These are phyloP conservation scores for Coluber constrictor DNA, from an alignment of 2,797 vertebrate genomes.

Conservation along the genomic window DNA sequence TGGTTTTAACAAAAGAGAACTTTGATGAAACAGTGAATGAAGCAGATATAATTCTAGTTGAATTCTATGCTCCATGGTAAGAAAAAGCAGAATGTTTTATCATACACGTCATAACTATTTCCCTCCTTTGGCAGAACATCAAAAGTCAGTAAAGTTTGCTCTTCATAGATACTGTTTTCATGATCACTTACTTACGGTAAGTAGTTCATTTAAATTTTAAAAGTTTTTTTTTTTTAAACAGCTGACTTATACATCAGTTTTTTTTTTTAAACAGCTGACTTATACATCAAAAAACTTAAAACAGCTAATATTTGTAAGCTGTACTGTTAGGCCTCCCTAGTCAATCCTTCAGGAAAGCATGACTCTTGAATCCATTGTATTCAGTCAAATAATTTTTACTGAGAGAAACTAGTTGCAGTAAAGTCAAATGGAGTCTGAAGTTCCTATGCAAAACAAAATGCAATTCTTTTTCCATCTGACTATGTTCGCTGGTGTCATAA, in stretches of 20 bases:
- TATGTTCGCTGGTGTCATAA: slow-evolving; percentile 72
- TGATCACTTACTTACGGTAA: background rate
- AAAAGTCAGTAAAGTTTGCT: background rate
- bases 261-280: background rate
- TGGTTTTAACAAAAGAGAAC: slow-evolving; percentile 90
- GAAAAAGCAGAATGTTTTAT: slow-evolving; percentile 30
- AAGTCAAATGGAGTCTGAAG: no score
- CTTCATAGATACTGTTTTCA: background rate
- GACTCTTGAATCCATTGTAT: no score
- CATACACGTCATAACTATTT: background rate
- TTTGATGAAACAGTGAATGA: slow-evolving; percentile 85
- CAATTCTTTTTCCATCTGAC: slow-evolving; percentile 27
- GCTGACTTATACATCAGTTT: no score
- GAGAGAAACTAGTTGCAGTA: no score
- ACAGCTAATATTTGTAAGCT: background rate
- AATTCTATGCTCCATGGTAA: slow-evolving; percentile 98
- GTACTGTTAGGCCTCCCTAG: background rate
- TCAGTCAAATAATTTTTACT: no score
- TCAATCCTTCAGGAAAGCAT: no score
- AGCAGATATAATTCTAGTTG: slow-evolving; percentile 94
- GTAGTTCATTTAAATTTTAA: background rate
- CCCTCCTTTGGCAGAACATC: background rate
- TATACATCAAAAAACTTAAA: background rate
- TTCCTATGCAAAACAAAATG: no score
- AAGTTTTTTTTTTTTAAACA: no score